Base-by-base conservation (phyloP, 2,888 invertebrate genomes). In the Drosophila demipolita region DNA sequence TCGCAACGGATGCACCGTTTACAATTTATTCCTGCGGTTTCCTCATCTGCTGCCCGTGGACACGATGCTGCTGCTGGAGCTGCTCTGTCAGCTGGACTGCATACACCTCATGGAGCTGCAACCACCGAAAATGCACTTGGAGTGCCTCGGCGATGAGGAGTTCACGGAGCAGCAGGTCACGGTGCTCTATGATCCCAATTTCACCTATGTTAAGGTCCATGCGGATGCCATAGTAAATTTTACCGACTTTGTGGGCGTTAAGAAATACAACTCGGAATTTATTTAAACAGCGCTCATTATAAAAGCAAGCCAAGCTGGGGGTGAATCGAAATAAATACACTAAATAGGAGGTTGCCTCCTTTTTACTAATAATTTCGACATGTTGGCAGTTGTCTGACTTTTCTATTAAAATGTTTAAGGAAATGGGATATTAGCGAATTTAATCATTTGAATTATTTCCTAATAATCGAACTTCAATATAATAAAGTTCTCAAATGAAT, bases 11-110 rank as follows among this genome's bases (percentile, higher is more conserved):
- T 93, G 94, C 61, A 93, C 93, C 2, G 91, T 96, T 35, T 85
- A 92, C 6, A 93, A 93, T 36, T 87, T 97, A 9, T 94, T 94
- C 78, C 92, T 94, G 42, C 94, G 95, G 78, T 97, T 96, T 91
- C 93, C 94, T 29, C 95, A 95, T 75, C 90, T 97, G 65, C 95
- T 95, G 78, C 96, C 96, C 0, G 95, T 95, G 42, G 91, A 91
- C 57, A 80, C 91, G 45, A 87, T 91, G 83, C 91, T 90, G 71
- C 80, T 93, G 61, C 92, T 94, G 42, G 91, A 96, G 94, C 92
- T 95, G 68, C 91, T 96, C 29, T 89, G 93, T 64, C 94, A 94
- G 63, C 84, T 95, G 54, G 94, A 93, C n/a, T 95, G 95, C 83
- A 55, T 95, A 32, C 89, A 93, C 75, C 91, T 94, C 52, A 93